Conservation (phyloP, 1,140 invertebrate genomes). For the Ostrea denselamellosa region DNA sequence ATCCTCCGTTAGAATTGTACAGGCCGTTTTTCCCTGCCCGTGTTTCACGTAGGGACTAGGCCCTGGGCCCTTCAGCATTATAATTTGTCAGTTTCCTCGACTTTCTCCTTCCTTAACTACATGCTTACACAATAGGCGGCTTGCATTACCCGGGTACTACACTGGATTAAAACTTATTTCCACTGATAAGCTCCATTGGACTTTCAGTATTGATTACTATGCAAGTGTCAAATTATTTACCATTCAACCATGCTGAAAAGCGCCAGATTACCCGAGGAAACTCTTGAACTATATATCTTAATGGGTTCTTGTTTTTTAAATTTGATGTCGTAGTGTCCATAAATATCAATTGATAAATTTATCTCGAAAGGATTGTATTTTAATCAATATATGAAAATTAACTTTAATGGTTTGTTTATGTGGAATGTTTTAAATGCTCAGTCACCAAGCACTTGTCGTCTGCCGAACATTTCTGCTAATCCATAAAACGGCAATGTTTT, state of each 20-base stretch:
- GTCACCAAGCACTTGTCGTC: conserved; percentile 33
- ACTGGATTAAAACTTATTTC: conserved; percentile 36
- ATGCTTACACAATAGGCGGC: not conserved
- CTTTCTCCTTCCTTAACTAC: not conserved
- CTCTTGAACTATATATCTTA: not conserved
- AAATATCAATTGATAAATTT: not conserved
- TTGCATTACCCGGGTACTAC: not conserved
- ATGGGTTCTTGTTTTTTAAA: conserved; percentile 20
- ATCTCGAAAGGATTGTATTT: conserved; percentile 7
- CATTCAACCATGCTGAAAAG: conserved; percentile 5
- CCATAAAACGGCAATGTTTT: conserved; percentile 5
- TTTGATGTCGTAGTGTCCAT: not conserved
- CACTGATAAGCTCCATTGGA: conserved; percentile 29
- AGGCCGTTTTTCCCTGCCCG: conserved; percentile 67
- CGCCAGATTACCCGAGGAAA: not conserved
- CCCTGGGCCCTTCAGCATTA: conserved; percentile 44
- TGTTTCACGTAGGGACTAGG: conserved; percentile 39
- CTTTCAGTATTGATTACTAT: conserved; percentile 35
- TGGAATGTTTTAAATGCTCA: not conserved
- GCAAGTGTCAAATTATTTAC: conserved; percentile 35
- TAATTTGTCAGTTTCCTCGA: not conserved
- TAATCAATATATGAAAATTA: conserved; percentile 38
- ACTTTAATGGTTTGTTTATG: conserved; percentile 25
- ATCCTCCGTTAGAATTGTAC: conserved; percentile 66
- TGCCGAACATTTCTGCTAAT: not conserved